These are phyloP conservation scores for Paedocypris micromegethes DNA, from an alignment of 2,797 vertebrate species.

Conservation along the genomic window DNA sequence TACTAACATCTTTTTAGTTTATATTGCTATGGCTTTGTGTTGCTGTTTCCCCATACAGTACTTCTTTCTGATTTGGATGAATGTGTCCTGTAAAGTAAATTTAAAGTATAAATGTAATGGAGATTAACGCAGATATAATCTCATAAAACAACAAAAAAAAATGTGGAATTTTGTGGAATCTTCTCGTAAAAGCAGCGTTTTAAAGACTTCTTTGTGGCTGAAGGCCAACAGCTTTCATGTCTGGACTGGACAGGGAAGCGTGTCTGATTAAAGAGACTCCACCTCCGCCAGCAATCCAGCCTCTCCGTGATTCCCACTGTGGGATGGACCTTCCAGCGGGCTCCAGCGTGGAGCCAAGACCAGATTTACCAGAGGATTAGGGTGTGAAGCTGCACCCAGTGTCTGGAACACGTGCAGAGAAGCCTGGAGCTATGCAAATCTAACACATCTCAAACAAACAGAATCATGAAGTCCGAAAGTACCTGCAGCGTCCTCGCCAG, in stretches of 20 bases:
- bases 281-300: conserved; percentile 2
- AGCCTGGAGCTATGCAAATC: conserved; percentile 1
- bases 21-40: no score
- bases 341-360: conserved; percentile 48
- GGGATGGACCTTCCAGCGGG: conserved; percentile 19
- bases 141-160: no score
- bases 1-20: no score
- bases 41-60: no score
- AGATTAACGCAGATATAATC: no score
- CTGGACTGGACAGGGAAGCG: conserved; percentile 7
- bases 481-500: conserved; percentile 39
- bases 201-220: neutral
- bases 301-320: conserved; percentile 21
- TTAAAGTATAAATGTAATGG: no score
- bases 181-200: no score
- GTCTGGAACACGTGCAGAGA: conserved; percentile 46
- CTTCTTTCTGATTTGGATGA: no score
- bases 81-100: no score
- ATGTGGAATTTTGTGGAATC: no score
- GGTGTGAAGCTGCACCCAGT: conserved; percentile 55
- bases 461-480: conserved; percentile 16
- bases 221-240: neutral
- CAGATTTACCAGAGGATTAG: conserved; percentile 66
- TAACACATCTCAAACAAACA: conserved; percentile 19
- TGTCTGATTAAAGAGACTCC: neutral